Evolutionary conservation across 2,113 vertebrate genomes (phyloP), one percentile per base, ranked within the genome.

Genomic region (Camelus dromedarius): DNA sequence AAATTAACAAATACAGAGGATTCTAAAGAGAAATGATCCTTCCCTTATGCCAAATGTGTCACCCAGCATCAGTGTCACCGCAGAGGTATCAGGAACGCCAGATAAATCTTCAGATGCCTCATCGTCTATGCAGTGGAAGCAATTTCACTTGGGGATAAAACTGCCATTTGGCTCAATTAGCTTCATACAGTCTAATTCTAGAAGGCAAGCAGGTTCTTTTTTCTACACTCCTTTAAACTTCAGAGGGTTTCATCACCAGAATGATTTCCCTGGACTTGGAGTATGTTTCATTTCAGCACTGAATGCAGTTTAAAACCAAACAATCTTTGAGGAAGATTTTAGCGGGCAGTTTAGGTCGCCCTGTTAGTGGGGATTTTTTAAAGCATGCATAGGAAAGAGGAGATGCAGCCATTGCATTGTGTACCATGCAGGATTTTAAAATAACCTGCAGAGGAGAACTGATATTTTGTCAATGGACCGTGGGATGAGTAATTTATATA

Each of bases 301-400:
- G 97, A 98, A 96, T 58, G 52, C 96, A 96, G 76, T 89, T 98
- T 95, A 98, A 97, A 98, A 91, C 69, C 32, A 83, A 97, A 62
- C 52, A 95, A 64, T 95, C 52, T 93, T 62, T 70, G 73, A 48
- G 19, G 79, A 48, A 81, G 67, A 52, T 91, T 93, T 81, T 48
- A 88, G 95, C 18, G 66, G 62, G 64, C 89, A 95, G 90, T 54
- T 96, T 86, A n/a, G 13, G 6, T 93, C 77, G 96, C 22, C 46
- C 26, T 2, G 83, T 91, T 46, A 92, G 58, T 75, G 75, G 0
- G 11, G 4, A 35, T 14, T 70, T 56, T 96, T 30, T 30, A 70
- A 96, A 88, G 69, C 35, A 46, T 72, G 19, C 8, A 50, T 52
- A 35, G 32, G 94, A 94, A 42, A 42, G 67, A 89, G 54, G 56